Percentiles rank a stretch among this genome's conserved stretches.
phyloP scores from a whole-genome alignment of 2,113 vertebrate genomes.

The Sceloporus tristichus region DNA sequence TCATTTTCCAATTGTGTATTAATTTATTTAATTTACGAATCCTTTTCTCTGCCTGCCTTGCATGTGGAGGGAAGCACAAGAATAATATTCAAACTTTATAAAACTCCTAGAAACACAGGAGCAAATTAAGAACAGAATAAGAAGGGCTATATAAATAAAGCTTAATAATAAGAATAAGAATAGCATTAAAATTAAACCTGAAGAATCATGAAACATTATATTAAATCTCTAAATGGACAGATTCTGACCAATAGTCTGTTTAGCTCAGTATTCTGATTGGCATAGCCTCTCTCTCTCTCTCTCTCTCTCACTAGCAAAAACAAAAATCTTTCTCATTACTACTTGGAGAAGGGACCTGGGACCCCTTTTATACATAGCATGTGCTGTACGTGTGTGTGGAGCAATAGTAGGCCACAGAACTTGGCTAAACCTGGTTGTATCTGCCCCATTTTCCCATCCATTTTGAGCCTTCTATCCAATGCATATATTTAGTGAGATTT shows the following conservation, averaged over 20 bases:
- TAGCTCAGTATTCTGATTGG: neutral
- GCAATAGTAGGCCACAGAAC: neutral
- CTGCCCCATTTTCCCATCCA: neutral
- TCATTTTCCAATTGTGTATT: neutral
- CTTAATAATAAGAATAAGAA: neutral
- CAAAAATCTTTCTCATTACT: neutral
- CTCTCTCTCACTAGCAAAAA: no score
- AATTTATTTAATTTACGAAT: neutral
- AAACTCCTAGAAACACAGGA: neutral
- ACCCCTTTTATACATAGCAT: neutral
- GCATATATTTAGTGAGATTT: neutral
- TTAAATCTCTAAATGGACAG: no score
- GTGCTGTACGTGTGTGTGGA: neutral
- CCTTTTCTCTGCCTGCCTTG: neutral
- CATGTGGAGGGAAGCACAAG: neutral
- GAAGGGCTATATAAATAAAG: no score
- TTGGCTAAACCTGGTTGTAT: fast-evolving
- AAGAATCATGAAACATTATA: neutral
- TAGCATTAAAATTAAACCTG: neutral
- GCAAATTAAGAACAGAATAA: neutral
- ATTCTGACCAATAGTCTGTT: neutral
- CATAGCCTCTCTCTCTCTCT: no score
- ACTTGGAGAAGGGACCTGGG: neutral
- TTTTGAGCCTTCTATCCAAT: constrained; percentile 5
- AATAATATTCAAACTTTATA: neutral